These are phyloP conservation scores for Scrobipalpa costella DNA, from an alignment of 2,888 invertebrate genomes.

Conservation along the genomic window DNA sequence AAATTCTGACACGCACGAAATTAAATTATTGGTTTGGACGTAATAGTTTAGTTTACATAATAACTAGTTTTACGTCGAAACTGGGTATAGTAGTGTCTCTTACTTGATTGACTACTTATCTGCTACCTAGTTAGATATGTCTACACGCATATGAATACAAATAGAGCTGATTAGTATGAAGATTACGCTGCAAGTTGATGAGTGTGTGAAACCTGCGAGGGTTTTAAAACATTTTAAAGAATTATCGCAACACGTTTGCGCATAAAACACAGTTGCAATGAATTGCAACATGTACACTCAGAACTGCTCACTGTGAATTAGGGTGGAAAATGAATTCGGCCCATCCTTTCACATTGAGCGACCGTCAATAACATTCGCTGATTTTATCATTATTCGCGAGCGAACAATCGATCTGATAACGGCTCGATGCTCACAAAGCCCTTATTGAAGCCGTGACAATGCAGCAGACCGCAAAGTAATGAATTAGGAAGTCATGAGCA, in stretches of 20 bases:
- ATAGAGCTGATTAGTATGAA: constrained; percentile 15
- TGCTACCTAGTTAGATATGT: neutral
- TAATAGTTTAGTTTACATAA: constrained; percentile 11
- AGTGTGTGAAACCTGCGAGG: constrained; percentile 20
- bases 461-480: constrained; percentile 21
- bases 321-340: constrained; percentile 65
- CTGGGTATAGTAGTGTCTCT: neutral
- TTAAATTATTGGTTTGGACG: constrained; percentile 16
- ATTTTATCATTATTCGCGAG: constrained; percentile 45
- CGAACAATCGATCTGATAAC: constrained; percentile 58
- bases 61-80: constrained; percentile 11
- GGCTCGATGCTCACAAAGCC: constrained; percentile 48
- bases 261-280: constrained; percentile 53
- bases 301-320: constrained; percentile 59
- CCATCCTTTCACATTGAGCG: constrained; percentile 64
- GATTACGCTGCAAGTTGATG: constrained; percentile 16
- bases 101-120: neutral
- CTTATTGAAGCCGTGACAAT: constrained; percentile 53
- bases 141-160: neutral
- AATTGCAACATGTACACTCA: constrained; percentile 52
- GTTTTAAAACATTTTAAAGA: constrained; percentile 41
- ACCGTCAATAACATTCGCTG: constrained; percentile 46
- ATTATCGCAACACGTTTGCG: constrained; percentile 49
- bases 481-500: constrained; percentile 17
- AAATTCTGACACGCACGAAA: constrained; percentile 26